Evolutionary conservation across 2,113 vertebrate genomes (phyloP).

Genomic region (Bos javanicus): DNA sequence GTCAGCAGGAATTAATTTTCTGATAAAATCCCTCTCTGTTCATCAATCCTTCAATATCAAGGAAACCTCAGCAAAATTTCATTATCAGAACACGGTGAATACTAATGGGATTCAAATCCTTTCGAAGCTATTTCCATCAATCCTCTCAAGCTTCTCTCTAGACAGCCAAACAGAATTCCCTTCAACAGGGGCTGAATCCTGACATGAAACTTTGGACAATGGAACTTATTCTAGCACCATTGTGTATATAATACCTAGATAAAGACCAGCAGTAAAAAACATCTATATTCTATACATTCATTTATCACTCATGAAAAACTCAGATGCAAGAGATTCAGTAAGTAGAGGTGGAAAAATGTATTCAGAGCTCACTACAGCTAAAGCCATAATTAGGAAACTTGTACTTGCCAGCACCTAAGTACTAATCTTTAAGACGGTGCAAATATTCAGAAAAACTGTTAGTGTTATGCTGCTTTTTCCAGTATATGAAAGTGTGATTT

Average conservation of each 20-base stretch:
- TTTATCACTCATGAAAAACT: not conserved
- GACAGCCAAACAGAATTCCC: not conserved
- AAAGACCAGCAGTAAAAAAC: not conserved
- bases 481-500: conserved; percentile 1
- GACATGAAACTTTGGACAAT: not conserved
- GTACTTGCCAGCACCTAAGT: conserved; percentile 4
- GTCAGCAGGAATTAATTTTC: not conserved
- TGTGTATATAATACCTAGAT: not conserved
- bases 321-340: not conserved
- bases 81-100: not conserved
- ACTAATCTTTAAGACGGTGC: not conserved
- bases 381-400: not conserved
- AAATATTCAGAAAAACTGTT: conserved; percentile 10
- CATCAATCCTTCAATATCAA: not conserved
- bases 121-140: not conserved
- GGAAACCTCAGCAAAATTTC: conserved; percentile 36
- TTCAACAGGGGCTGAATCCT: not conserved
- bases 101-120: not conserved
- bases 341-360: not conserved
- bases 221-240: not conserved
- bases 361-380: not conserved
- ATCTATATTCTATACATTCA: not conserved
- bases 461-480: not conserved
- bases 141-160: not conserved
- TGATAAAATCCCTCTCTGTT: conserved; percentile 3